Evolutionary conservation across 2,888 invertebrate species (phyloP).

Genomic region (Silvanus unidentatus): DNA sequence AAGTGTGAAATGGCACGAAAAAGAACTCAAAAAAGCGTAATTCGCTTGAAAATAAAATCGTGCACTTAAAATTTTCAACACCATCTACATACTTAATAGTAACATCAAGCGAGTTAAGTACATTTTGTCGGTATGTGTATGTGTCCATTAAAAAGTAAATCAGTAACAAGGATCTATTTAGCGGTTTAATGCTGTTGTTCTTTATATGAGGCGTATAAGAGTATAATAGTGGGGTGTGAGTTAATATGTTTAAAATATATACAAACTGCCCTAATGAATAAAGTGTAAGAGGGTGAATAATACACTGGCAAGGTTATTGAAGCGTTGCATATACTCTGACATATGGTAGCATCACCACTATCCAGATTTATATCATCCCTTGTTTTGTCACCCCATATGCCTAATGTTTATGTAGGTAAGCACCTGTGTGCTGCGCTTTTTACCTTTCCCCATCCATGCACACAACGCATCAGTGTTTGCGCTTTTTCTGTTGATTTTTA

Average conservation of each 20-base stretch:
- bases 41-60: too few relatives aligned
- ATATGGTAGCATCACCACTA: conserved; percentile 36
- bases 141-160: too few relatives aligned
- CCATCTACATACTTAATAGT: too few relatives aligned
- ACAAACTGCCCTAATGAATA: conserved; percentile 24
- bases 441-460: too few relatives aligned
- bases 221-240: conserved; percentile 11
- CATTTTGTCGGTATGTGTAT: too few relatives aligned
- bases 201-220: conserved; percentile 2
- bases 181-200: conserved; percentile 2
- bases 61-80: too few relatives aligned
- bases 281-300: conserved; percentile 31
- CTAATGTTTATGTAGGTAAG: conserved; percentile 17
- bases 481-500: too few relatives aligned
- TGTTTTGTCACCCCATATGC: conserved; percentile 24
- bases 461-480: too few relatives aligned
- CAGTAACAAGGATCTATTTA: not conserved
- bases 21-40: too few relatives aligned
- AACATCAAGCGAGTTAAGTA: too few relatives aligned
- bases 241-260: conserved; percentile 26
- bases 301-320: conserved; percentile 23
- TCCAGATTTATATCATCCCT: conserved; percentile 31
- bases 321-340: conserved; percentile 31
- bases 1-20: too few relatives aligned
- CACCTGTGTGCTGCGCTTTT: conserved; percentile 27